Evolutionary conservation across 2,797 vertebrate species (phyloP), one percentile per base, ranked within the genome.

Genomic region (Lagocephalus sceleratus): DNA sequence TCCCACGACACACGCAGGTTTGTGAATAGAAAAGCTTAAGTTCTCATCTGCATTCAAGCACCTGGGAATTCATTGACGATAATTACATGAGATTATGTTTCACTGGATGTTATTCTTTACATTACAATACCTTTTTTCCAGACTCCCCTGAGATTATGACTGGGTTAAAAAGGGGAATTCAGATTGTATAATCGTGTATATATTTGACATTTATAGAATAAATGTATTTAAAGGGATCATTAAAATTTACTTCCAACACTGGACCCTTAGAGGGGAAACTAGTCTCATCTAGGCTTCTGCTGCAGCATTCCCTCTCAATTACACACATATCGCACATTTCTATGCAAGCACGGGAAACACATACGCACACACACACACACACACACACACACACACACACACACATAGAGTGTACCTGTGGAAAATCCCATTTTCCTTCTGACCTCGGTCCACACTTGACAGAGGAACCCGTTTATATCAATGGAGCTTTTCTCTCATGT

Each of bases 401-500:
- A 63, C 16, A 60, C 17, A 69, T 51, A 43, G 60, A 51, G 38
- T 57, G 22, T 63, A 70, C 63, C 43, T 48, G 76, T 80, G 85
- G 84, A 88, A 89, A 88, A 85, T 82, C 73, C 75, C 76, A 63
- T 66, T 85, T 87, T 84, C 78, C 77, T 61, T 60, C 48, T 84
- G 85, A 88, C 85, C 80, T 65, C 58, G 65, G 55, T 68, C 71
- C 60, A 56, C 68, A 65, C 68, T 79, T 69, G 62, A 82, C 88
- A 84, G 78, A 74, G 86, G 84, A 81, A 80, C 71, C 74, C 78
- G 78, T 64, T 82, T 78, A 84, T 73, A 90, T 93, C 91, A 93
- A 93, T 92, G 82, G 86, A 70, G 82, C 87, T 92, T 92, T 94
- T 93, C 90, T 93, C 81, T 83, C 71, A 71, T 80, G 69, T 64